Evolutionary conservation across 2,113 vertebrate genomes (phyloP).

Genomic region (Poicephalus gulielmi): DNA sequence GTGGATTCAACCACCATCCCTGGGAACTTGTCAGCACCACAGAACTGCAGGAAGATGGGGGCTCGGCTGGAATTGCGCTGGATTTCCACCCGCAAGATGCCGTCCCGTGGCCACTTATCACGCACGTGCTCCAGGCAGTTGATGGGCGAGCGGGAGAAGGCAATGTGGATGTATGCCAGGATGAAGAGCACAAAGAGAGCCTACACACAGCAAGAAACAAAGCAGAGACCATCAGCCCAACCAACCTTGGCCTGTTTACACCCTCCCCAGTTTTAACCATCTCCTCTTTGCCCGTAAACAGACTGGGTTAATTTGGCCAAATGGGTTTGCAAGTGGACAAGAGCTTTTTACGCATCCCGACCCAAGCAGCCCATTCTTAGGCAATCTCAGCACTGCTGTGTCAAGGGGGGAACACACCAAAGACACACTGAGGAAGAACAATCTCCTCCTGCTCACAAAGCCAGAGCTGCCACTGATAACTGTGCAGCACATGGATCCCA

Average conservation of each 20-base stretch:
- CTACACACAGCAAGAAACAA: slow-evolving; percentile 56
- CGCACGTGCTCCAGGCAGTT: slow-evolving; percentile 95
- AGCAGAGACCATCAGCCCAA: not conserved
- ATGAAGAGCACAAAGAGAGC: slow-evolving; percentile 96
- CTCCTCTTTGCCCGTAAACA: not conserved
- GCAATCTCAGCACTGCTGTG: not conserved
- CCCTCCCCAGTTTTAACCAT: not conserved
- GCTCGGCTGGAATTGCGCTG: slow-evolving; percentile 91
- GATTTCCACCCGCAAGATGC: slow-evolving; percentile 93
- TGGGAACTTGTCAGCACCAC: slow-evolving; percentile 75
- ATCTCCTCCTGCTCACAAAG: not conserved
- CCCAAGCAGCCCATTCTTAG: not conserved
- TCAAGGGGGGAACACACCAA: not conserved
- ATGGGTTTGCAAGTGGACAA: fast-evolving
- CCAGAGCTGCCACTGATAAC: not conserved
- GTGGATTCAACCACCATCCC: slow-evolving; percentile 77
- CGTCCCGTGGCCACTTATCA: slow-evolving; percentile 93
- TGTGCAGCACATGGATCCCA: fast-evolving
- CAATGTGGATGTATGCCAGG: slow-evolving; percentile 97
- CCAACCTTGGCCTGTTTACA: not conserved
- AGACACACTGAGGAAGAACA: not conserved
- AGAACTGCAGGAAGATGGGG: slow-evolving; percentile 92
- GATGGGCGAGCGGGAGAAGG: slow-evolving; percentile 95
- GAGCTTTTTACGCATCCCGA: not conserved
- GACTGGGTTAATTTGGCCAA: fast-evolving